These are phyloP conservation scores for Vesta saturnalis DNA, from an alignment of 2,888 invertebrate genomes.

Conservation along the genomic window DNA sequence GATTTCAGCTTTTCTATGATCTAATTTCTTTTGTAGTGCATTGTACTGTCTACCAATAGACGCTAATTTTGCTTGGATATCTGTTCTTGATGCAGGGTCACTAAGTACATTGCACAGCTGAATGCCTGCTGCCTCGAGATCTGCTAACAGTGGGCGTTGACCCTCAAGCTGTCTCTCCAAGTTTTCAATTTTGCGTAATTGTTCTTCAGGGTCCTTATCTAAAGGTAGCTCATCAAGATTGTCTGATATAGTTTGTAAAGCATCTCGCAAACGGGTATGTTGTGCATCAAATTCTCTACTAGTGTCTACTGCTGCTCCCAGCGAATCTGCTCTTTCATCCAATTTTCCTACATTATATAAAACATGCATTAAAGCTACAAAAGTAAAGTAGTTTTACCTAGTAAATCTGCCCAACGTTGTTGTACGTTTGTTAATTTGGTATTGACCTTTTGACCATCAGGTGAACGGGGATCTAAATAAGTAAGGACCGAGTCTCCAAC, in stretches of 20 bases:
- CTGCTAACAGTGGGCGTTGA: slow-evolving; percentile 86
- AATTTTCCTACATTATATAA: slow-evolving; percentile 69
- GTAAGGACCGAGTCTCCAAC: slow-evolving; percentile 80
- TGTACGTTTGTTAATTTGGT: slow-evolving; percentile 78
- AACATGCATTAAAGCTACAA: slow-evolving; percentile 58
- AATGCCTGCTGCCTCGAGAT: slow-evolving; percentile 90
- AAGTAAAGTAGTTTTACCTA: slow-evolving; percentile 36
- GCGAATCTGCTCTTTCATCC: slow-evolving; percentile 87
- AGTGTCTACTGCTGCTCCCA: slow-evolving; percentile 92
- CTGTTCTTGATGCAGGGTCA: slow-evolving; percentile 89
- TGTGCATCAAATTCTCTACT: slow-evolving; percentile 93
- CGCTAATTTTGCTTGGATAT: slow-evolving; percentile 88
- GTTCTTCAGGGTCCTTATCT: slow-evolving; percentile 87
- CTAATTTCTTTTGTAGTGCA: slow-evolving; percentile 88
- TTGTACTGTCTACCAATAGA: slow-evolving; percentile 89
- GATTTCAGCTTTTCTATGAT: slow-evolving; percentile 89
- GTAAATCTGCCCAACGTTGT: slow-evolving; percentile 83
- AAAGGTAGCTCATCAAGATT: slow-evolving; percentile 83
- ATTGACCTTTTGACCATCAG: slow-evolving; percentile 73
- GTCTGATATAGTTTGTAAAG: slow-evolving; percentile 88
- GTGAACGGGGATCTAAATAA: slow-evolving; percentile 65
- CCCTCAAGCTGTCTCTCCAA: slow-evolving; percentile 89
- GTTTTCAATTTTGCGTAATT: slow-evolving; percentile 86
- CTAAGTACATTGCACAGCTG: slow-evolving; percentile 87
- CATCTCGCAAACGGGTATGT: slow-evolving; percentile 82